These are phyloP conservation scores for Tauraco erythrolophus DNA, from an alignment of 2,113 vertebrate species.

Conservation along the genomic window DNA sequence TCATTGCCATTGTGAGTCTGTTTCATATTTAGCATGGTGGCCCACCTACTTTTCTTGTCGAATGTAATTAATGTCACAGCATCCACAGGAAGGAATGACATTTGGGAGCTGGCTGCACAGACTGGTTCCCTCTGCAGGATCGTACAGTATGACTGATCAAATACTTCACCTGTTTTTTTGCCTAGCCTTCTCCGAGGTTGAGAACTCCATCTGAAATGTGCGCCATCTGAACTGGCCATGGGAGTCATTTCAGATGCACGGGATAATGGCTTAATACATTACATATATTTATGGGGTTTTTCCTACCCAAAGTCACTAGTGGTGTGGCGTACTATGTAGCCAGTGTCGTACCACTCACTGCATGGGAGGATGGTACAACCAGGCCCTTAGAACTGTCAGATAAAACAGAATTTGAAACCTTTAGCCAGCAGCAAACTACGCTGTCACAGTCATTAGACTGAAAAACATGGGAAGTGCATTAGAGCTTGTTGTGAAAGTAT, in stretches of 20 bases:
- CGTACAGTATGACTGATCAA: background rate
- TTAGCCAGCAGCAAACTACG: background rate
- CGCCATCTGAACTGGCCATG: background rate
- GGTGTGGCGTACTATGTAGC: background rate
- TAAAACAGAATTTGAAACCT: conserved; percentile 10
- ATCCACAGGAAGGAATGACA: background rate
- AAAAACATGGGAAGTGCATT: background rate
- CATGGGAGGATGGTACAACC: background rate
- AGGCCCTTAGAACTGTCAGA: background rate
- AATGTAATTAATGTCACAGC: background rate
- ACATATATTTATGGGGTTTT: background rate
- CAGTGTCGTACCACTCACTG: background rate
- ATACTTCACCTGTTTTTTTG: background rate
- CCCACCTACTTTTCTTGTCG: background rate
- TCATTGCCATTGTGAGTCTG: background rate
- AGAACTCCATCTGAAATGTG: background rate
- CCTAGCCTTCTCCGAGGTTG: background rate
- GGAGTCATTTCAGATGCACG: rapidly evolving
- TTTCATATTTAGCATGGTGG: background rate
- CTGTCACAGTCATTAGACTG: background rate
- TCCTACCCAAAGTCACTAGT: background rate
- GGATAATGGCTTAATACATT: background rate
- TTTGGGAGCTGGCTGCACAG: background rate
- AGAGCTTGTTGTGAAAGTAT: background rate
- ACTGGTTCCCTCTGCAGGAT: background rate